Percentiles rank a stretch among this genome's conserved stretches.
phyloP scores from a whole-genome alignment of 2,113 vertebrate genomes.

The Alaudala cheleensis region DNA sequence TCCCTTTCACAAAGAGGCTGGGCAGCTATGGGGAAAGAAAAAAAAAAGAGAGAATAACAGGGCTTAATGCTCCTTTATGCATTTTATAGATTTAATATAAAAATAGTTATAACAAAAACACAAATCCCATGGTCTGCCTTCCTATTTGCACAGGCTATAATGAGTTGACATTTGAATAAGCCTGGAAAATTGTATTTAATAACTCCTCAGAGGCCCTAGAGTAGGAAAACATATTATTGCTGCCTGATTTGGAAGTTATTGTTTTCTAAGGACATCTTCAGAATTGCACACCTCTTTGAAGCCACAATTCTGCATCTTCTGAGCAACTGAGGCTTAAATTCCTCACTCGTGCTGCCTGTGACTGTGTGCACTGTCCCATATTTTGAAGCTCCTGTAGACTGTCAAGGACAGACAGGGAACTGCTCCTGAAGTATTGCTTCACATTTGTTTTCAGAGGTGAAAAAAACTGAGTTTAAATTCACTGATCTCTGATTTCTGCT shows the following conservation, averaged over 20 bases:
- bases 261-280: background rate
- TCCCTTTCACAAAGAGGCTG: slow-evolving; percentile 33
- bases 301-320: background rate
- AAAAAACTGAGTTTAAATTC: background rate
- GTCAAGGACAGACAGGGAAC: background rate
- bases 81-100: slow-evolving; percentile 39
- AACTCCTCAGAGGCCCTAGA: slow-evolving; percentile 3
- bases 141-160: background rate
- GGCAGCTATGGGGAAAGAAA: background rate
- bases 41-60: background rate
- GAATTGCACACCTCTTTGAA: background rate
- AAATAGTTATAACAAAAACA: slow-evolving; percentile 11
- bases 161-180: slow-evolving; percentile 18
- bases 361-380: too few species aligned
- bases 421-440: background rate
- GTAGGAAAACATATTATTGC: background rate
- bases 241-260: background rate
- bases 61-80: background rate
- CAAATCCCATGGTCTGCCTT: background rate
- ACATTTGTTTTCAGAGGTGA: background rate
- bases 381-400: background rate
- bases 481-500: background rate
- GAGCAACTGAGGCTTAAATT: background rate
- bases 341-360: background rate
- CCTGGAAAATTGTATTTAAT: slow-evolving; percentile 40